Percentiles rank a stretch among this genome's conserved stretches.
These are phyloP conservation scores for Cactoblastis cactorum DNA, from an alignment of 2,888 invertebrate genomes.

Conservation along the genomic window DNA sequence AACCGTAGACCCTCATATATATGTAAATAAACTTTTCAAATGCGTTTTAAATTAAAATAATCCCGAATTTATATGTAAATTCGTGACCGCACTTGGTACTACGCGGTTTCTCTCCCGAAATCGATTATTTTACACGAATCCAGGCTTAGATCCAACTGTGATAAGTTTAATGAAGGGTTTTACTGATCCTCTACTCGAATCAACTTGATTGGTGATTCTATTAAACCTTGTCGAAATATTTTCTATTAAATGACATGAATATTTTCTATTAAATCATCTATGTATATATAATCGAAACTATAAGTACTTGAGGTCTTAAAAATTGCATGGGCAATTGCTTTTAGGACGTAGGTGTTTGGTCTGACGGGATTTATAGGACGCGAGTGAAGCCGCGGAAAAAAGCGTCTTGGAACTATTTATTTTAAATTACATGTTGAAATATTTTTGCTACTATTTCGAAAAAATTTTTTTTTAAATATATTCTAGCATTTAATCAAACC, in stretches of 20 bases:
- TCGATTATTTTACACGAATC: constrained; percentile 73
- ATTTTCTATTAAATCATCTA: constrained; percentile 3
- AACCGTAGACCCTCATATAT: constrained; percentile 66
- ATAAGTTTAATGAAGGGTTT: constrained; percentile 73
- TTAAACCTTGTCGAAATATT: constrained; percentile 24
- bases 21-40: constrained; percentile 73
- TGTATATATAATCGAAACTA: no score
- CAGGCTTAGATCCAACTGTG: constrained; percentile 59
- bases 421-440: no score
- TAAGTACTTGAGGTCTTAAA: no score
- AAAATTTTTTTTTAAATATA: no score
- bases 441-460: no score
- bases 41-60: constrained; percentile 77
- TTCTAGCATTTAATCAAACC: background rate
- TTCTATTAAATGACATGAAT: constrained; percentile 14
- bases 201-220: constrained; percentile 54
- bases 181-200: constrained; percentile 51
- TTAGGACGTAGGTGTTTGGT: no score
- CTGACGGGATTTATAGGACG: no score
- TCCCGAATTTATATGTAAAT: constrained; percentile 76
- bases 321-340: no score
- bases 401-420: no score
- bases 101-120: constrained; percentile 67
- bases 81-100: constrained; percentile 73
- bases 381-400: no score